Evolutionary conservation across 2,888 invertebrate species (phyloP).

Genomic region (Neoitamus cyanurus): DNA sequence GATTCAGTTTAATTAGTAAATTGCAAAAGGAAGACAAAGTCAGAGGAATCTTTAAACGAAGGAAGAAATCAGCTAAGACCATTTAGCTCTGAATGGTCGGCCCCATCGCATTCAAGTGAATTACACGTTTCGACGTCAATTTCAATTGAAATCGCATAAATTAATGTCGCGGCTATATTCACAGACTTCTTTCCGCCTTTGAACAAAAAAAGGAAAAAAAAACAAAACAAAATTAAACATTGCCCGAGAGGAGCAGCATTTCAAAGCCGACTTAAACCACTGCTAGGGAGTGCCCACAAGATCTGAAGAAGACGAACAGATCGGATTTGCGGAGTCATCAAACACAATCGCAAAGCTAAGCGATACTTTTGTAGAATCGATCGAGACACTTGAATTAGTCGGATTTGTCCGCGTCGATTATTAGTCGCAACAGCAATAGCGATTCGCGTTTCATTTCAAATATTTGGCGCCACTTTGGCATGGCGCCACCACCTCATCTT

Average conservation of each 20-base stretch:
- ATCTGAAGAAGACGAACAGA: slow-evolving; percentile 3
- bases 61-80: not conserved
- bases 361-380: not conserved
- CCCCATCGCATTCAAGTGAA: not conserved
- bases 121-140: slow-evolving; percentile 35
- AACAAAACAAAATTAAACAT: slow-evolving; percentile 16
- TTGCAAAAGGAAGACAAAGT: not conserved
- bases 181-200: slow-evolving; percentile 5
- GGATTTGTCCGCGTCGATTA: not conserved
- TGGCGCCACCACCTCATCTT: slow-evolving; percentile 40
- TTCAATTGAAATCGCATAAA: slow-evolving; percentile 42
- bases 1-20: slow-evolving; percentile 5
- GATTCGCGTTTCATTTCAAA: slow-evolving; percentile 35
- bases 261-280: not conserved
- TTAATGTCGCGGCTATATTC: not conserved
- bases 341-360: not conserved
- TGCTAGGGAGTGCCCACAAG: not conserved
- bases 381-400: not conserved
- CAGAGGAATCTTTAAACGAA: not conserved
- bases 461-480: slow-evolving; percentile 48
- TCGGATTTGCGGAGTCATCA: slow-evolving; percentile 15
- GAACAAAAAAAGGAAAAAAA: not conserved
- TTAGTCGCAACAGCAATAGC: not conserved
- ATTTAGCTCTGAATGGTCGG: not conserved
- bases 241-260: not conserved